Percentiles rank a stretch among this genome's conserved stretches.
These are phyloP conservation scores for Parnassius apollo DNA, from an alignment of 2,888 invertebrate genomes.

Conservation along the genomic window DNA sequence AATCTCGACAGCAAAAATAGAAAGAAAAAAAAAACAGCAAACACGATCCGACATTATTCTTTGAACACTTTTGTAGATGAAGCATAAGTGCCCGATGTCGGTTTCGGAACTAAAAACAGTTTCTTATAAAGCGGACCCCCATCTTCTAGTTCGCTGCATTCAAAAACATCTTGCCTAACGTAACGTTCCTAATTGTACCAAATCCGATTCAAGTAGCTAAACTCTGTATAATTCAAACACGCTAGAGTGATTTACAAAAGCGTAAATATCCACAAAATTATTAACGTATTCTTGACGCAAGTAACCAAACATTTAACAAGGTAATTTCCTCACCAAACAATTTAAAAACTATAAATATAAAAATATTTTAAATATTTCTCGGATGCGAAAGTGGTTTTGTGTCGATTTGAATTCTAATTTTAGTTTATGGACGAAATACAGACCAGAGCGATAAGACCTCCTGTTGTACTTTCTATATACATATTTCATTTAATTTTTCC, in stretches of 20 bases:
- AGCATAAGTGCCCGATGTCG: constrained; percentile 12
- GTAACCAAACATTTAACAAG: constrained; percentile 1
- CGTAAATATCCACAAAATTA: constrained; percentile 55
- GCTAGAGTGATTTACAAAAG: constrained; percentile 53
- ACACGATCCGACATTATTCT: constrained; percentile 18
- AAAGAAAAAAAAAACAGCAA: constrained; percentile 9
- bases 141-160: constrained; percentile 43
- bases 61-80: constrained; percentile 4
- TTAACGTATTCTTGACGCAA: constrained; percentile 56
- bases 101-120: constrained; percentile 24
- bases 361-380: no score
- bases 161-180: constrained; percentile 45
- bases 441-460: no score
- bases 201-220: constrained; percentile 64
- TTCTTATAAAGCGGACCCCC: constrained; percentile 33
- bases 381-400: no score
- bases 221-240: constrained; percentile 67
- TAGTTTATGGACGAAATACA: no score
- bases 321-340: no score
- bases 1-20: background rate
- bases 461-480: no score
- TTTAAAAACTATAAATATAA: no score
- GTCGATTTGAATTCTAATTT: no score
- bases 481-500: no score
- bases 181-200: constrained; percentile 65